These are phyloP conservation scores for Genyomyrus donnyi DNA, from an alignment of 2,113 vertebrate genomes.

Conservation along the genomic window DNA sequence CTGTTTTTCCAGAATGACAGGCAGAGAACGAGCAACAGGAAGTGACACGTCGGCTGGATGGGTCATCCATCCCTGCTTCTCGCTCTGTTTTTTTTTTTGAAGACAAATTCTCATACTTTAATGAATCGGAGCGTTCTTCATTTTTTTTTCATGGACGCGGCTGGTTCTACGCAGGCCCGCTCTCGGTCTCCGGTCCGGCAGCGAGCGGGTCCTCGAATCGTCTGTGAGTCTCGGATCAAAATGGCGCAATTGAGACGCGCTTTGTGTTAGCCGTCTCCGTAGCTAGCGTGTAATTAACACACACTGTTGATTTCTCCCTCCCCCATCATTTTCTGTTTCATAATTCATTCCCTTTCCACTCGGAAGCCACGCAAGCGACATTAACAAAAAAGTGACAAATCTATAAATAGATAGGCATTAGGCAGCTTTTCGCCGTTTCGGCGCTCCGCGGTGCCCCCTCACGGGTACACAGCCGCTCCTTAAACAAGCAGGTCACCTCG, in stretches of 20 bases:
- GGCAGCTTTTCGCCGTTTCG: conserved; percentile 33
- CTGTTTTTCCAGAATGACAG: conserved; percentile 42
- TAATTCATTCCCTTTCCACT: not conserved
- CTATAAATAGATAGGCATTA: conserved; percentile 44
- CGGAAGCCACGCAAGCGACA: not conserved
- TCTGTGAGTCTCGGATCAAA: not conserved
- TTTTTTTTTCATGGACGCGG: not conserved
- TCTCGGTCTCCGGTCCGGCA: not conserved
- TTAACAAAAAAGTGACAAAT: conserved; percentile 39
- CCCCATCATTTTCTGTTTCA: not conserved
- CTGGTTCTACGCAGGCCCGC: not conserved
- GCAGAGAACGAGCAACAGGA: not conserved
- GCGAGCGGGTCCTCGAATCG: not conserved
- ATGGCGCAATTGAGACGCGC: not conserved
- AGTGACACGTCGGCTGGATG: not conserved
- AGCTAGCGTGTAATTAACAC: not conserved
- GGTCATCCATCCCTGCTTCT: not conserved
- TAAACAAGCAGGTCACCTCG: conserved; percentile 44
- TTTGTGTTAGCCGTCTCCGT: not conserved
- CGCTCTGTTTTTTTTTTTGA: not conserved
- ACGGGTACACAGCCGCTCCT: conserved; percentile 4
- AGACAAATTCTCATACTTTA: conserved; percentile 6
- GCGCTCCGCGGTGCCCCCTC: not conserved
- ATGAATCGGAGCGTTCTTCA: not conserved
- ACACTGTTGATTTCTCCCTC: not conserved